phyloP scores from a whole-genome alignment of 2,888 invertebrate genomes.

The Xiphydria camelus region DNA sequence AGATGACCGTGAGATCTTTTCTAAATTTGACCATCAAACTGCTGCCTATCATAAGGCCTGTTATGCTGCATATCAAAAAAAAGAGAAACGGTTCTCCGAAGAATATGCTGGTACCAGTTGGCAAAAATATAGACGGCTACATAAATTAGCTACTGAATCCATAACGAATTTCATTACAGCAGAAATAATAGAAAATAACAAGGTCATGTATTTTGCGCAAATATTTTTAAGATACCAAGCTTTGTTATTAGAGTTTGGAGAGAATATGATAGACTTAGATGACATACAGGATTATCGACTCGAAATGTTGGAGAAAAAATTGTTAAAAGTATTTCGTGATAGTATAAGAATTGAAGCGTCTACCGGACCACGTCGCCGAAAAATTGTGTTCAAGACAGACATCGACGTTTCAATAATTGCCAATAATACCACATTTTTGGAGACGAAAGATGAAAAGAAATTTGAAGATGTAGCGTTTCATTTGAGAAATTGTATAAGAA shows the following conservation, averaged over 20 bases:
- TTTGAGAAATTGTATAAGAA: constrained; percentile 37
- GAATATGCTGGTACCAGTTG: background rate
- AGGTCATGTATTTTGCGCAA: constrained; percentile 23
- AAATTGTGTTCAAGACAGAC: constrained; percentile 34
- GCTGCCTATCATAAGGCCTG: constrained; percentile 6
- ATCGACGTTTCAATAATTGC: constrained; percentile 32
- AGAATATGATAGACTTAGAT: constrained; percentile 27
- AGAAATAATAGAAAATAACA: constrained; percentile 28
- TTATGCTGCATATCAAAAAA: background rate
- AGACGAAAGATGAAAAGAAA: constrained; percentile 21
- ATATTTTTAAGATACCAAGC: constrained; percentile 22
- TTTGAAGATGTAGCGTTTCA: constrained; percentile 33
- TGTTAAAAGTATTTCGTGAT: constrained; percentile 30
- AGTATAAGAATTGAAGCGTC: constrained; percentile 30
- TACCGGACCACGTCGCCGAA: constrained; percentile 20
- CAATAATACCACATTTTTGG: constrained; percentile 27
- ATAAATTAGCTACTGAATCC: constrained; percentile 7
- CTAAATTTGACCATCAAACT: constrained; percentile 5
- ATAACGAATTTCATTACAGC: background rate
- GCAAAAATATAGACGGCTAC: constrained; percentile 1
- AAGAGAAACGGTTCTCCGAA: constrained; percentile 2
- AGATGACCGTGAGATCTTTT: background rate
- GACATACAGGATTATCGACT: constrained; percentile 30
- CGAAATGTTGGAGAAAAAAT: constrained; percentile 35
- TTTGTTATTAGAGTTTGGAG: constrained; percentile 34